Base-by-base conservation (phyloP, 2,888 invertebrate species). In the Idaea straminata region DNA sequence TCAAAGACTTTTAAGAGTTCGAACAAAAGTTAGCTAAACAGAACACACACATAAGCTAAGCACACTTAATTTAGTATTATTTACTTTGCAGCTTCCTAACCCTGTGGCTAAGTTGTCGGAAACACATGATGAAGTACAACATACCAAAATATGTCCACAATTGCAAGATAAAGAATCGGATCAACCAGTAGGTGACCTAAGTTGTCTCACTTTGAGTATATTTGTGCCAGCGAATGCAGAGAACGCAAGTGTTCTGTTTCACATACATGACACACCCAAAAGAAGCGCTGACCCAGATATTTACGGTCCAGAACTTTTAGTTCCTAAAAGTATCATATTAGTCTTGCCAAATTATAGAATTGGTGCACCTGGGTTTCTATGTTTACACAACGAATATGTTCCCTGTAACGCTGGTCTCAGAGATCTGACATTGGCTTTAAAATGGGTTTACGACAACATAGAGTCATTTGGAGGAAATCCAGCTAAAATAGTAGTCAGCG, bases 401-500 rank as follows among this genome's bases (percentile, higher is more conserved):
- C 87, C 84, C n/a, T 91, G 91, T 10, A 92, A 92, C 64, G 88
- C 88, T 4, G 92, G 82, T 2, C 74, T 91, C 58, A 91, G 89
- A 76, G 91, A 91, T 67, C 74, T 91, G 57, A 75, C 84, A 15
- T 70, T 86, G 61, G 91, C 90, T 16, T 74, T 92, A 25, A 75
- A 78, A n/a, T 91, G 91, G 91, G 77, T 83, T 2, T 78, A 74
- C 59, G 69, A 81, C 4, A 91, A 91, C 64, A 88, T 91, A 47
- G 71, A 74, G 64, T 61, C 63, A 1, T 91, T 92, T 70, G 91
- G 91, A 16, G 91, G 92, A 4, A 80, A 91, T 69, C 77, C 86
- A 15, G 68, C 75, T 0, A 87, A 87, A 61, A 86, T 91, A 3
- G 84, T 81, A 2, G 82, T 91, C 0, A 88, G 91, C 66, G 91